Conservation (phyloP, 2,888 invertebrate species). For the Drosophila subquinaria region DNA sequence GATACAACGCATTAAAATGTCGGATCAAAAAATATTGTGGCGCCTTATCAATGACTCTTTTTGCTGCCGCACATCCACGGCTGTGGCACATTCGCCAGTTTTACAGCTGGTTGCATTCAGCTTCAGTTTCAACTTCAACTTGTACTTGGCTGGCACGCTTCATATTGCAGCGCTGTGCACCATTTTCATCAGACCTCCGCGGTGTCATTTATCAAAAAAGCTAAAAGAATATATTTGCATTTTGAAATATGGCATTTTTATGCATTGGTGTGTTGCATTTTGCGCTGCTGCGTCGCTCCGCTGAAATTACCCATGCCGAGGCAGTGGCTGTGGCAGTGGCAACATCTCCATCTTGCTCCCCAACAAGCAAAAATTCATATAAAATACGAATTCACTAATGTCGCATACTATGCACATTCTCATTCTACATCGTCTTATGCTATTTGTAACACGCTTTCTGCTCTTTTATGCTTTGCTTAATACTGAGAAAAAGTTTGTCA, state of each 20-base stretch:
- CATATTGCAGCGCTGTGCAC: conserved; percentile 64
- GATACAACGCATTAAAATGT: conserved; percentile 33
- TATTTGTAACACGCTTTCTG: conserved; percentile 49
- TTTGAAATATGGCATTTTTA: conserved; percentile 81
- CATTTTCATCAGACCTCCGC: conserved; percentile 79
- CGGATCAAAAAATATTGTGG: conserved; percentile 9
- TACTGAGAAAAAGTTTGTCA: conserved; percentile 52
- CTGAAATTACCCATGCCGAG: conserved; percentile 64
- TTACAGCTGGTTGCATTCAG: conserved; percentile 18
- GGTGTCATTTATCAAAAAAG: conserved; percentile 82
- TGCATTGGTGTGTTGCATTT: conserved; percentile 79
- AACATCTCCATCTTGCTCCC: conserved; percentile 5
- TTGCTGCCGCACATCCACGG: background rate
- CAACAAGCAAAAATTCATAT: conserved; percentile 65
- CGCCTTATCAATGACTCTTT: conserved; percentile 25
- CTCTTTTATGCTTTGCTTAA: conserved; percentile 20
- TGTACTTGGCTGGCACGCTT: conserved; percentile 64
- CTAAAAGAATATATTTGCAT: conserved; percentile 82
- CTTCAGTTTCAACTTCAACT: conserved; percentile 11
- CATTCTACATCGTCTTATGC: conserved; percentile 25
- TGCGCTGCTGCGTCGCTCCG: conserved; percentile 51
- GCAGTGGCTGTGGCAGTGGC: conserved; percentile 3
- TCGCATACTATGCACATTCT: no score
- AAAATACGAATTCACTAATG: conserved; percentile 81
- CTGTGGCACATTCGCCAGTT: conserved; percentile 39